Conservation (phyloP, 2,113 vertebrate species). For the Hippoglossus stenolepis region DNA sequence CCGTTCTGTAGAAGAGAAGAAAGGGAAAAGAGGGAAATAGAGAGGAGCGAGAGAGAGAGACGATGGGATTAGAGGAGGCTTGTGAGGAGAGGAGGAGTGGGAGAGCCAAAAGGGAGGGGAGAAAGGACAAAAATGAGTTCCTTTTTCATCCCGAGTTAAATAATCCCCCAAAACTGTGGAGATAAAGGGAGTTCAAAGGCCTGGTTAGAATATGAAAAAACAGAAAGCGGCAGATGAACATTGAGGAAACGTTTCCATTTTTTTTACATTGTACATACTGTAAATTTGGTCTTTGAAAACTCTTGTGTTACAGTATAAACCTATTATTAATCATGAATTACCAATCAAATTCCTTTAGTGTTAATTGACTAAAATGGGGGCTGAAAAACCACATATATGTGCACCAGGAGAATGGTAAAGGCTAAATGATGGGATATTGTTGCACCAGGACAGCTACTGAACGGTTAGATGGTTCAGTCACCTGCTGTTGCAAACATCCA, state of each 20-base stretch:
- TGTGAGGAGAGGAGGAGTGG: conserved; percentile 48
- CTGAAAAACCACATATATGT: not conserved
- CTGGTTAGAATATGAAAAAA: conserved; percentile 41
- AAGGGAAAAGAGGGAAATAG: conserved; percentile 41
- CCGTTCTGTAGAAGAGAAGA: conserved; percentile 48
- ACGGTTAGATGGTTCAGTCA: no score
- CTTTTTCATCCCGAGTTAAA: conserved; percentile 63
- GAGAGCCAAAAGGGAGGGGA: conserved; percentile 40
- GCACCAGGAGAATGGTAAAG: no score
- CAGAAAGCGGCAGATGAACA: conserved; percentile 19
- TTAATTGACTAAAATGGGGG: not conserved
- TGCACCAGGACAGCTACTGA: not conserved
- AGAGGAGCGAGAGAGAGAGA: conserved; percentile 27
- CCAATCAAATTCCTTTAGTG: no score
- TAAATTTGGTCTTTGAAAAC: conserved; percentile 8
- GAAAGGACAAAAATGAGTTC: conserved; percentile 52
- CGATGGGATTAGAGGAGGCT: conserved; percentile 63
- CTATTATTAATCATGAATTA: no score
- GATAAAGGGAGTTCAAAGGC: conserved; percentile 73
- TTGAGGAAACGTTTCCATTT: conserved; percentile 11
- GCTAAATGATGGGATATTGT: not conserved
- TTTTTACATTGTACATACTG: not conserved
- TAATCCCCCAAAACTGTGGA: conserved; percentile 72
- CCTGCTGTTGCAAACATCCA: not conserved
- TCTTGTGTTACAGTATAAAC: not conserved